Percentiles rank a stretch among this genome's conserved stretches.
Conservation (phyloP, 2,888 invertebrate genomes). For the Physocephala rufipes region DNA sequence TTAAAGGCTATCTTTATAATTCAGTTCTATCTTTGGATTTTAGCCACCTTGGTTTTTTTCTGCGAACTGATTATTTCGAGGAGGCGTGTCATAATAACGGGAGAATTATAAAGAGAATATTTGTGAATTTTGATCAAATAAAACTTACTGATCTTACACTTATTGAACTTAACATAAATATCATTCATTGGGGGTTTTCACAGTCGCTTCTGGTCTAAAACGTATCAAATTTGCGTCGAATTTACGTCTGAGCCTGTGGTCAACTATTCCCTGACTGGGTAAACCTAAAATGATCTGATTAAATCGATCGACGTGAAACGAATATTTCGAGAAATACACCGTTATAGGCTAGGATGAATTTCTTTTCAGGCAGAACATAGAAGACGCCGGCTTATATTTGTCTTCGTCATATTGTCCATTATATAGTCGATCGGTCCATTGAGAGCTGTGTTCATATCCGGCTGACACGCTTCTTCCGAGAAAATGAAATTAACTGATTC, state of each 20-base stretch:
- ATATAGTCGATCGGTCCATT: constrained; percentile 44
- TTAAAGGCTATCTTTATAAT: constrained; percentile 39
- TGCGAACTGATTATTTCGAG: neutral
- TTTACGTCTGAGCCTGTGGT: constrained; percentile 46
- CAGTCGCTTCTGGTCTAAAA: neutral
- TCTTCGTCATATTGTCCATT: constrained; percentile 41
- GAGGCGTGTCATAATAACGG: too few species aligned
- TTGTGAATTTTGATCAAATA: too few species aligned
- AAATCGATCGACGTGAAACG: constrained; percentile 47
- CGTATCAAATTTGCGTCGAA: constrained; percentile 36
- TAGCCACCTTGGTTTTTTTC: neutral
- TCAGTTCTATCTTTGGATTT: constrained; percentile 26
- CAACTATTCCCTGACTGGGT: constrained; percentile 45
- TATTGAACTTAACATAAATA: too few species aligned
- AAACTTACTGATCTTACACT: too few species aligned
- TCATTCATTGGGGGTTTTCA: neutral
- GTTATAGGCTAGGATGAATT: constrained; percentile 48
- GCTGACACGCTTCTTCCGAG: constrained; percentile 30
- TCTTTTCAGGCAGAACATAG: constrained; percentile 45
- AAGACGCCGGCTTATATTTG: constrained; percentile 41
- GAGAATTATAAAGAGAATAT: too few species aligned
- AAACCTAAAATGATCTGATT: constrained; percentile 45
- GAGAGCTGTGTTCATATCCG: constrained; percentile 26
- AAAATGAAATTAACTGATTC: constrained; percentile 39
- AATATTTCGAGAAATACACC: constrained; percentile 50